Base-by-base conservation (phyloP, 2,797 vertebrate genomes). In the Todus mexicanus region DNA sequence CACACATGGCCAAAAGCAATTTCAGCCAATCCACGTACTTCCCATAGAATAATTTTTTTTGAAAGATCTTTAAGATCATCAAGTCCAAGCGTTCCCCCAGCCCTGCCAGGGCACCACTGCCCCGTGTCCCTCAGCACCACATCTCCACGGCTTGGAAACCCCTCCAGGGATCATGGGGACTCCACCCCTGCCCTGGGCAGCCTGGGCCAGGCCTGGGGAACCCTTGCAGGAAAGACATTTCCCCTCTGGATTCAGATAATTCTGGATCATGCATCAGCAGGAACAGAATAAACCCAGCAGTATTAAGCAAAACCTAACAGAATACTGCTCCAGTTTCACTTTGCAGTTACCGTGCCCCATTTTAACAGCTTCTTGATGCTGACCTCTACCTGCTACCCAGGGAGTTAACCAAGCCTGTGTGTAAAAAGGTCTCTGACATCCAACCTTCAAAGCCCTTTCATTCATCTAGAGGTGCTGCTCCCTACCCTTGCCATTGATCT, bases 401-500 rank as follows among this genome's bases (percentile, higher is more conserved):
- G 13, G 35, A 45, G 42, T 14, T 4, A 21, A 27, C 13, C 63
- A 47, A 15, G 16, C 48, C 19, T 12, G 37, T 1, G 65, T 11
- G 51, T 20, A 13, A 59, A 43, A 43, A 65, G 40, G 18, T 4
- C 22, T 21, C 4, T 35, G 63, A 21, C 48, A 56, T 6, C 35
- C 37, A 10, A 47, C 7, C 25, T 8, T 18, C 64, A 12, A 17
- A 40, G 56, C 16, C 3, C 20, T 54, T 65, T 26, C 5, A 8
- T 12, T 33, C 6, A 15, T 4, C 29, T 1, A 3, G 19, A 53
- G n/a, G 15, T 2, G 12, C 43, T 20, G 20, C 97, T 96, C 19
- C 97, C 96, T 77, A 98, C 98, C 98, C 91, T 98, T 97, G 76
- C 98, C 98, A 1, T 98, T 98, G 96, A 98, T 98, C 59, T 98